These are phyloP conservation scores for Sialia sialis DNA, from an alignment of 2,113 vertebrate species.

Conservation along the genomic window DNA sequence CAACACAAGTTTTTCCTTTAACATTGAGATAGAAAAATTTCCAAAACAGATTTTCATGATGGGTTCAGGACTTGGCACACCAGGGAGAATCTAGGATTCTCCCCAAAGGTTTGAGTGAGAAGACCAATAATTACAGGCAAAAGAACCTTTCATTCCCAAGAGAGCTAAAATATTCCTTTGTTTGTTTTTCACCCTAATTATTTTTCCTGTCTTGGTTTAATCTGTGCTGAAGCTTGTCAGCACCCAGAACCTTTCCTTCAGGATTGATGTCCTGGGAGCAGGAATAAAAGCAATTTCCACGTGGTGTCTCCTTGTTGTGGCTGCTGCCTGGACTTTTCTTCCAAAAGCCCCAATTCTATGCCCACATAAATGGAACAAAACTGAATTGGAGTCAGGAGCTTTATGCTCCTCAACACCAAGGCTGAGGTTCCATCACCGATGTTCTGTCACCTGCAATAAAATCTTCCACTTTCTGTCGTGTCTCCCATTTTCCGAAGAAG, in stretches of 20 bases:
- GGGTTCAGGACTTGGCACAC: slow-evolving; percentile 43
- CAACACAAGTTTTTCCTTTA: background rate
- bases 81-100: slow-evolving; percentile 28
- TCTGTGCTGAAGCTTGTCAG: slow-evolving; percentile 9
- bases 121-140: slow-evolving; percentile 19
- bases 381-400: background rate
- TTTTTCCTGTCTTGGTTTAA: slow-evolving; percentile 30
- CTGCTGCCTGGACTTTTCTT: background rate
- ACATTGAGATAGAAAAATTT: background rate
- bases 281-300: background rate
- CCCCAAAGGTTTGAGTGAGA: slow-evolving; percentile 39
- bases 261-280: background rate
- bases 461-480: background rate
- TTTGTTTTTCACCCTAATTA: slow-evolving; percentile 17
- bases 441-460: background rate
- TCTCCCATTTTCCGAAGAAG: background rate
- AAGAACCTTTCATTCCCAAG: slow-evolving; percentile 37
- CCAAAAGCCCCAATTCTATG: background rate
- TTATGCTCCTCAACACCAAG: background rate
- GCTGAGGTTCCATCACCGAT: background rate
- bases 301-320: background rate
- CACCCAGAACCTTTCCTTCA: background rate
- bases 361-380: background rate
- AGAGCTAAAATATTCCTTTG: slow-evolving; percentile 25
- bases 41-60: slow-evolving; percentile 1